Conservation (phyloP, 1,140 invertebrate genomes). For the Drosophila seguyi region DNA sequence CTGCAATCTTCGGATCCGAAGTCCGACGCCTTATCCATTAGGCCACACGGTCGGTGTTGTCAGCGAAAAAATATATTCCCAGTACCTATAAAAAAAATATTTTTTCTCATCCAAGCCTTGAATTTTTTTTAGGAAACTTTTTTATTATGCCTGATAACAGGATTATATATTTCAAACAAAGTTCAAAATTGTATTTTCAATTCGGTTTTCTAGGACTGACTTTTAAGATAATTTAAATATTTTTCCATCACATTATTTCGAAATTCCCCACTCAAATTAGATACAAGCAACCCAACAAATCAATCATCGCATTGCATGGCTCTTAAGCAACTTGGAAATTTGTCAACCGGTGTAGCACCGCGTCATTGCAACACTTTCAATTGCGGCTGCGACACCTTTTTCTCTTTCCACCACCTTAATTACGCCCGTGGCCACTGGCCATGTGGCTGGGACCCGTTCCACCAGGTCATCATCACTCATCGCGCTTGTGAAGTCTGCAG, state of each 20-base stretch:
- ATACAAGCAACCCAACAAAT: conserved; percentile 8
- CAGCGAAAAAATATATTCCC: background rate
- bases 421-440: conserved; percentile 35
- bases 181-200: background rate
- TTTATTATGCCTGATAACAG: background rate
- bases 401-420: conserved; percentile 47
- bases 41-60: conserved; percentile 30
- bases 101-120: background rate
- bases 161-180: too few relatives aligned
- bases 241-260: background rate
- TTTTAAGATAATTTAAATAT: background rate
- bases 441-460: conserved; percentile 36
- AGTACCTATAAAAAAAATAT: background rate
- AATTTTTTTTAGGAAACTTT: background rate
- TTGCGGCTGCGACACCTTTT: conserved; percentile 42
- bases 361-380: conserved; percentile 52
- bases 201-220: background rate
- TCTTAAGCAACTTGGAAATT: conserved; percentile 18
- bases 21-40: conserved; percentile 48
- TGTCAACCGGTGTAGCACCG: conserved; percentile 8
- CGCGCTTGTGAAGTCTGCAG: conserved; percentile 28
- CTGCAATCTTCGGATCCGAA: conserved; percentile 51
- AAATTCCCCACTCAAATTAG: conserved; percentile 9
- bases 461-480: conserved; percentile 47
- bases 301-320: conserved; percentile 27